These are phyloP conservation scores for Thamnophis sirtalis DNA, from an alignment of 2,113 vertebrate genomes.

Conservation along the genomic window DNA sequence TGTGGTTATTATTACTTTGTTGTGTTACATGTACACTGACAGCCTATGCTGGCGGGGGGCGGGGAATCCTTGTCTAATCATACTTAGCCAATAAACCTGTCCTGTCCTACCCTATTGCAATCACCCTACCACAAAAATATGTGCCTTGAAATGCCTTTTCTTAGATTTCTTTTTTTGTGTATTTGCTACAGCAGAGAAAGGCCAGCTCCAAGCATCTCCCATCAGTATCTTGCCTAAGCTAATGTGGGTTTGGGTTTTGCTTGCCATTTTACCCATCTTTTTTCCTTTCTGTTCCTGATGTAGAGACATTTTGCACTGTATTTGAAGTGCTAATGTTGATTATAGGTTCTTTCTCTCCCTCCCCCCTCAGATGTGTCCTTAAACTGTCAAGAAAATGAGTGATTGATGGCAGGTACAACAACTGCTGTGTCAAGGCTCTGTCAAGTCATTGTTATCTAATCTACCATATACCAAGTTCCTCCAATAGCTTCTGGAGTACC, in stretches of 20 bases:
- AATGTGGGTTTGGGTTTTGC: constrained; percentile 9
- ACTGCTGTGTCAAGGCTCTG: constrained; percentile 75
- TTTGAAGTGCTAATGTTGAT: constrained; percentile 65
- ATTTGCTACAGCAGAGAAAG: not conserved
- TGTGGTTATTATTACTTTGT: too few species aligned
- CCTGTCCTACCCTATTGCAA: too few species aligned
- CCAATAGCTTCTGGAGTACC: constrained; percentile 51
- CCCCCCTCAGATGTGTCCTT: constrained; percentile 63
- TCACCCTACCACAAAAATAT: not conserved
- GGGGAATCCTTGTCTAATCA: too few species aligned
- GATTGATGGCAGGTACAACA: constrained; percentile 64
- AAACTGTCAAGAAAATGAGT: constrained; percentile 66
- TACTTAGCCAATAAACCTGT: too few species aligned
- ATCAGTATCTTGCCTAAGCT: not conserved
- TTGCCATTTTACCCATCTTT: constrained; percentile 41
- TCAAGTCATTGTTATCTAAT: constrained; percentile 57
- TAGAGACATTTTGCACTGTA: constrained; percentile 51
- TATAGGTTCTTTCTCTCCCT: constrained; percentile 45
- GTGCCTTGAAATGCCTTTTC: not conserved
- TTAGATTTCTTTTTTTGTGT: not conserved
- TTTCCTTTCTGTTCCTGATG: constrained; percentile 45
- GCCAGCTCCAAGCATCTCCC: not conserved
- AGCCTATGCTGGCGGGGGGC: too few species aligned
- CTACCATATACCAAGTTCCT: constrained; percentile 52
- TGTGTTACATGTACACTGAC: too few species aligned